These are phyloP conservation scores for Eremophila alpestris DNA, from an alignment of 2,797 vertebrate species.

Conservation along the genomic window DNA sequence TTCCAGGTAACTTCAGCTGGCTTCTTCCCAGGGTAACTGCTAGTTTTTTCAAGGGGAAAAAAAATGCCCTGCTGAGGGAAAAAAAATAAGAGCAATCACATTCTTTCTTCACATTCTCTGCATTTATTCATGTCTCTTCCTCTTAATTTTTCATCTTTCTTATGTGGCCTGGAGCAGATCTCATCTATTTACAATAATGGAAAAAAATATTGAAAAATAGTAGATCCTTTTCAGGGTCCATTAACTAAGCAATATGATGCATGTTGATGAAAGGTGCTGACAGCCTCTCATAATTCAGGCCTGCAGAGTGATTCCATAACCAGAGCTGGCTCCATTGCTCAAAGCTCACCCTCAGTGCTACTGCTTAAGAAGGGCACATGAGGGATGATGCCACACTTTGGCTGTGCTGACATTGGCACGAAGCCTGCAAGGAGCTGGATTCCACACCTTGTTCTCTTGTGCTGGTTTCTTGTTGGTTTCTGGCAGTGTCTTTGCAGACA, in stretches of 20 bases:
- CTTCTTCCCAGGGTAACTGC: background rate
- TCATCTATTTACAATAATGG: slow-evolving; percentile 61
- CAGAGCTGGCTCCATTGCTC: background rate
- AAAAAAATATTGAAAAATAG: slow-evolving; percentile 60
- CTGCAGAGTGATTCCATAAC: background rate
- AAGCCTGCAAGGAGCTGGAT: background rate
- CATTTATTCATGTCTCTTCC: slow-evolving; percentile 19
- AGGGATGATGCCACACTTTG: background rate
- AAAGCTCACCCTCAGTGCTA: background rate
- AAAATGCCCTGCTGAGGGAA: background rate
- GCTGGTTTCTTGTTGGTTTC: background rate
- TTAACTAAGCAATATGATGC: slow-evolving; percentile 23
- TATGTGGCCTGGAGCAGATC: slow-evolving; percentile 38
- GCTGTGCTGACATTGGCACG: background rate
- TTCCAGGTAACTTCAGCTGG: background rate
- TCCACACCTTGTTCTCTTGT: background rate
- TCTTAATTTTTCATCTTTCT: slow-evolving; percentile 60
- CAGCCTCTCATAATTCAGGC: background rate
- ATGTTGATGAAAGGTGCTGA: slow-evolving; percentile 40
- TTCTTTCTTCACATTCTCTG: background rate
- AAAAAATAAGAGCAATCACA: background rate
- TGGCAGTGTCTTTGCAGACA: background rate
- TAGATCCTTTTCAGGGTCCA: slow-evolving; percentile 32
- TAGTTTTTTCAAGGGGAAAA: background rate
- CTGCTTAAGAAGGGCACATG: background rate